Conservation (phyloP, 2,888 invertebrate genomes). For the Cinara cedri region DNA sequence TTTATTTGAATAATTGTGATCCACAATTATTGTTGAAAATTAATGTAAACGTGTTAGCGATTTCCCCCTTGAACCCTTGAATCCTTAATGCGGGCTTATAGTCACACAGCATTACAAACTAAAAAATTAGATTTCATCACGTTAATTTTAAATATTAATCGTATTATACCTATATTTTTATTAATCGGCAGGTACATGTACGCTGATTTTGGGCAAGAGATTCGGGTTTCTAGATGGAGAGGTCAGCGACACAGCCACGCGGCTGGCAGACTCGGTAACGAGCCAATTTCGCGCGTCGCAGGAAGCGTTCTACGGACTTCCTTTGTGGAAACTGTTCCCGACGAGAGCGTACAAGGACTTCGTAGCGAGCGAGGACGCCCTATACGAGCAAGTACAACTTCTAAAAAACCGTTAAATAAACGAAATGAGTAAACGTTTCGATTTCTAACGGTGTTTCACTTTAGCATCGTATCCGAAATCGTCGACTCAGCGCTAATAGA, state of each 20-base stretch:
- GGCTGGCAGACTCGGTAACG: constrained; percentile 72
- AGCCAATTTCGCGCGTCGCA: constrained; percentile 78
- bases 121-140: no score
- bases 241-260: constrained; percentile 68
- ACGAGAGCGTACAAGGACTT: constrained; percentile 76
- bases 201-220: constrained; percentile 77
- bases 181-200: constrained; percentile 73
- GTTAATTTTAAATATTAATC: no score
- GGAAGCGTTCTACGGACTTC: constrained; percentile 82
- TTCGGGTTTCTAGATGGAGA: constrained; percentile 75
- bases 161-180: no score
- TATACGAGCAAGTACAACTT: constrained; percentile 73
- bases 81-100: no score
- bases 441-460: not conserved
- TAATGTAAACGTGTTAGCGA: no score
- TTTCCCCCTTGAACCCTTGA: no score
- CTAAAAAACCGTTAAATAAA: constrained; percentile 23
- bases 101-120: no score
- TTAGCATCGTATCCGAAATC: constrained; percentile 77
- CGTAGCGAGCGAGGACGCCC: constrained; percentile 76
- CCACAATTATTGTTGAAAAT: no score
- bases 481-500: constrained; percentile 72
- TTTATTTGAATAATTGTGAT: no score
- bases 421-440: constrained; percentile 6
- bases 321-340: constrained; percentile 80